Conservation (phyloP, 2,113 vertebrate species). For the Arothron firmamentum region DNA sequence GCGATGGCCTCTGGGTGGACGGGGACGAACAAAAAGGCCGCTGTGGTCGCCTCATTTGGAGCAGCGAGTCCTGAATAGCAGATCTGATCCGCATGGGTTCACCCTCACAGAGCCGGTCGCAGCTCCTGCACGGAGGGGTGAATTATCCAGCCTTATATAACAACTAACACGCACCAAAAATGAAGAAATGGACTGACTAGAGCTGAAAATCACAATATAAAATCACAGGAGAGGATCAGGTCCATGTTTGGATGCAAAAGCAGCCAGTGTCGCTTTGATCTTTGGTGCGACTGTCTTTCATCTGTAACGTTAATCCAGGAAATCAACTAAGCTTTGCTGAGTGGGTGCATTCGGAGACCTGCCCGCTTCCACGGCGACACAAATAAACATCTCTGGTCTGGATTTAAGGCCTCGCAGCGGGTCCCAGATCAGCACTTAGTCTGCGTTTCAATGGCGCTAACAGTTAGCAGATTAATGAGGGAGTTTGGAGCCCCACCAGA, state of each 20-base stretch:
- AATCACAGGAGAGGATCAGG: too few relatives aligned
- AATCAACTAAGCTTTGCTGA: background rate
- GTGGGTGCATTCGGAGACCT: constrained; percentile 40
- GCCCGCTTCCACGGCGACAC: constrained; percentile 22
- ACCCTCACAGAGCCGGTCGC: constrained; percentile 39
- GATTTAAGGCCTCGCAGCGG: constrained; percentile 8
- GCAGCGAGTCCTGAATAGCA: constrained; percentile 59
- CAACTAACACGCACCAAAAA: too few relatives aligned
- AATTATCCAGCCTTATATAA: background rate
- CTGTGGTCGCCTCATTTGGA: constrained; percentile 55
- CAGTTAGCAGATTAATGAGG: constrained; percentile 26
- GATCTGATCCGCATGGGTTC: constrained; percentile 70
- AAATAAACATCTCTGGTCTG: constrained; percentile 30
- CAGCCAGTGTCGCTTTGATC: background rate
- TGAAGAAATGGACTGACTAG: too few relatives aligned
- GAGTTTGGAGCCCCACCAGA: constrained; percentile 40
- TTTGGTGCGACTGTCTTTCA: background rate
- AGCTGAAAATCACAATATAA: too few relatives aligned
- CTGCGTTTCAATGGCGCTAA: constrained; percentile 37
- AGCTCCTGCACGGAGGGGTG: constrained; percentile 22
- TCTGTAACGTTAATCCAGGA: constrained; percentile 19
- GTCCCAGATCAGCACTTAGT: constrained; percentile 12
- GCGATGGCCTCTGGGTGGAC: constrained; percentile 26
- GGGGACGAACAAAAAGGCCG: constrained; percentile 57
- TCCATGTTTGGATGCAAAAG: too few relatives aligned